Evolutionary conservation across 2,888 invertebrate genomes (phyloP).

Genomic region (Rotaria macrura): DNA sequence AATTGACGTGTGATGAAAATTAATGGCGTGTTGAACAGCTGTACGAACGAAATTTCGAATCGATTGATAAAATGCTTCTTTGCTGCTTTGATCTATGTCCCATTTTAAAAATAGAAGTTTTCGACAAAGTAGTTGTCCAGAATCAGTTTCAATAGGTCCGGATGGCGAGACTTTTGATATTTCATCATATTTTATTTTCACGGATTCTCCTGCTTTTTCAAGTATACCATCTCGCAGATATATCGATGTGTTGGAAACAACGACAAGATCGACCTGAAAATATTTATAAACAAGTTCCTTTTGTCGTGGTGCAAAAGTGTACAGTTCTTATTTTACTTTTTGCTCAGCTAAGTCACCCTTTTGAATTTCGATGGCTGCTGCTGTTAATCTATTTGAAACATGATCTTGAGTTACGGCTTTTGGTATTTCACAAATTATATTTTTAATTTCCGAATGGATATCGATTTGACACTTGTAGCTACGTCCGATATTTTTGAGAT

Average conservation of each 20-base stretch:
- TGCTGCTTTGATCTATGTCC: not conserved
- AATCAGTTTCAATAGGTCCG: not conserved
- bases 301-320: too few relatives aligned
- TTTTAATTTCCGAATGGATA: not conserved
- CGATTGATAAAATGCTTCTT: not conserved
- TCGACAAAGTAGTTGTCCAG: not conserved
- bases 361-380: not conserved
- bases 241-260: not conserved
- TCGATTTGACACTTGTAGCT: not conserved
- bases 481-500: not conserved
- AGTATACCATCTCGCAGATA: not conserved
- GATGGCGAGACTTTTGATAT: not conserved
- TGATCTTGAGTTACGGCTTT: not conserved
- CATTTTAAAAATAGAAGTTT: not conserved
- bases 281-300: not conserved
- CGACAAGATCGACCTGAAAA: not conserved
- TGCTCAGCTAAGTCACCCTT: not conserved
- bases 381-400: not conserved
- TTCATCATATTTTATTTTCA: not conserved
- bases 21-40: not conserved
- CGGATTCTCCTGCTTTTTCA: not conserved
- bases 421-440: not conserved
- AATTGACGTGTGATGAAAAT: not conserved
- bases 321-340: not conserved
- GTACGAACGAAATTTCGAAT: not conserved